Evolutionary conservation across 2,113 vertebrate species (phyloP).

Genomic region (Kryptolebias marmoratus): DNA sequence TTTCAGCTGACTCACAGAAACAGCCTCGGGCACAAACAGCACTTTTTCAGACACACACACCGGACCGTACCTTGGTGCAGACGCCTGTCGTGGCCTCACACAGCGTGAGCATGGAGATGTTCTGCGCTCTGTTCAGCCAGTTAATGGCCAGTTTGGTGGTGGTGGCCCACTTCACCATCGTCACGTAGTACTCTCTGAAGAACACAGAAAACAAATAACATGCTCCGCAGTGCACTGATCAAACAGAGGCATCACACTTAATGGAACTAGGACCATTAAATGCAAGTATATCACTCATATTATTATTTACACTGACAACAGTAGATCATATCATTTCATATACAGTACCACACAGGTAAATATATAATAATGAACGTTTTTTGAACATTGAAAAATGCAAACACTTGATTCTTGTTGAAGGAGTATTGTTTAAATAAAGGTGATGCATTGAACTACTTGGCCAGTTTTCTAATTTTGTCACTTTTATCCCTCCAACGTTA

Average conservation of each 20-base stretch:
- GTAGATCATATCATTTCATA: no score
- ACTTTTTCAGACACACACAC: background rate
- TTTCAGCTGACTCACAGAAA: constrained; percentile 2
- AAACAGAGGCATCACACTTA: constrained; percentile 33
- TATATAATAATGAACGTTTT: no score
- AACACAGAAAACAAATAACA: constrained; percentile 6
- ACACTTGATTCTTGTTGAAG: no score
- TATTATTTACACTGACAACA: no score
- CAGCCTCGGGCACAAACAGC: background rate
- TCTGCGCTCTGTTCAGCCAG: constrained; percentile 97
- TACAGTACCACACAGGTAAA: no score
- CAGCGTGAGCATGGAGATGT: constrained; percentile 93
- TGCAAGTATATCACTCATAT: constrained; percentile 4
- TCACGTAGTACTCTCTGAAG: constrained; percentile 92
- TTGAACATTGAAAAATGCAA: no score
- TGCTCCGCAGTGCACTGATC: background rate
- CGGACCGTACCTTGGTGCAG: constrained; percentile 89
- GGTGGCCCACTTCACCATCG: constrained; percentile 98
- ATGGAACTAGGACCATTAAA: constrained; percentile 12
- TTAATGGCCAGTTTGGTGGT: constrained; percentile 96
- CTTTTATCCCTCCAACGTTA: no score
- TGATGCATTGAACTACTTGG: no score
- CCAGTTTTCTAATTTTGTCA: no score
- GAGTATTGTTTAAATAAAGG: no score
- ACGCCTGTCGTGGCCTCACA: constrained; percentile 95